Conservation (phyloP, 1,140 invertebrate genomes). For the Gonioctena quinquepunctata region DNA sequence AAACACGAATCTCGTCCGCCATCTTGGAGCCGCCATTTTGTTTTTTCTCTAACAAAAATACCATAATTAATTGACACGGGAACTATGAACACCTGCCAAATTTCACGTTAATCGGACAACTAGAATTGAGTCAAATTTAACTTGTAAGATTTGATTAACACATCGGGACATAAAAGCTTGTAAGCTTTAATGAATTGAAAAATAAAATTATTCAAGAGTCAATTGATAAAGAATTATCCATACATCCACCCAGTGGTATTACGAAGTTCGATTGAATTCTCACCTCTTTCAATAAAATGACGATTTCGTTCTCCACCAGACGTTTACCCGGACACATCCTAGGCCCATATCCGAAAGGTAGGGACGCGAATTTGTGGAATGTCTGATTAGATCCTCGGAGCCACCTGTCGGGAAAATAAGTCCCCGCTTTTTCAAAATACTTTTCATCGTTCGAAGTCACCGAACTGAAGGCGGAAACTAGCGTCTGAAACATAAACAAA, state of each 20-base stretch:
- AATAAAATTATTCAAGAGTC: too few species aligned
- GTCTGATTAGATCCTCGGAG: slow-evolving; percentile 48
- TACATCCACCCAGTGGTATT: not conserved
- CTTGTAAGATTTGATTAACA: too few species aligned
- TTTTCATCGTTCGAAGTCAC: slow-evolving; percentile 50
- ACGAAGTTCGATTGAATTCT: slow-evolving; percentile 11
- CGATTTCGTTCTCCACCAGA: slow-evolving; percentile 78
- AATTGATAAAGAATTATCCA: not conserved
- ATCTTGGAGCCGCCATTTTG: too few species aligned
- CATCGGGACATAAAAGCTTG: not conserved
- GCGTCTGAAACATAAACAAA: slow-evolving; percentile 53
- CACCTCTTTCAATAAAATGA: slow-evolving; percentile 65
- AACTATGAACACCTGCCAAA: too few species aligned
- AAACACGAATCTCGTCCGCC: too few species aligned
- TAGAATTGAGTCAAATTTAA: too few species aligned
- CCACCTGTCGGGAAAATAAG: slow-evolving; percentile 60
- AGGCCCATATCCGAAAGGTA: slow-evolving; percentile 80
- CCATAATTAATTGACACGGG: too few species aligned
- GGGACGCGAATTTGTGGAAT: slow-evolving; percentile 70
- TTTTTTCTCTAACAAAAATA: too few species aligned
- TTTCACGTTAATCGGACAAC: too few species aligned
- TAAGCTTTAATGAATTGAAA: too few species aligned
- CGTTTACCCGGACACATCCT: slow-evolving; percentile 80
- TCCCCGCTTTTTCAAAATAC: slow-evolving; percentile 56
- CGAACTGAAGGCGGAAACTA: slow-evolving; percentile 57